phyloP scores from a whole-genome alignment of 1,140 invertebrate species.

The Scylla paramamosain region DNA sequence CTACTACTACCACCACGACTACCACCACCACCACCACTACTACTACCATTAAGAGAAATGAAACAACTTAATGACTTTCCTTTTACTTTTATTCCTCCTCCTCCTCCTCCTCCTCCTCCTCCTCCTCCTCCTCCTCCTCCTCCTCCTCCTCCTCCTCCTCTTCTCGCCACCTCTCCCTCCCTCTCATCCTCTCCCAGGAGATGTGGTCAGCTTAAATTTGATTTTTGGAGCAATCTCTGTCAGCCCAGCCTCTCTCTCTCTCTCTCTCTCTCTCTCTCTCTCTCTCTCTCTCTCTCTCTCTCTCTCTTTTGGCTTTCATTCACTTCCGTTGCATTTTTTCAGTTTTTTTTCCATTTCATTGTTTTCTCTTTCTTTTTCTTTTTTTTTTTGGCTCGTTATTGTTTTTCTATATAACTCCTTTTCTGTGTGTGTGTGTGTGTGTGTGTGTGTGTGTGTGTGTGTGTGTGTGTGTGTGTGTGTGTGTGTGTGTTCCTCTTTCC shows the following conservation, averaged over 20 bases:
- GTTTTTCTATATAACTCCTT: background rate
- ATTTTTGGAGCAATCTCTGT: background rate
- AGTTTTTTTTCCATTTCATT: background rate
- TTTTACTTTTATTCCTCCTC: background rate
- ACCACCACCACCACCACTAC: background rate
- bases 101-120: background rate
- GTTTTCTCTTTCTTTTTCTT: too few relatives aligned
- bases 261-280: background rate
- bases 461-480: too few relatives aligned
- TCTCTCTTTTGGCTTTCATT: background rate
- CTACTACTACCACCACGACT: background rate
- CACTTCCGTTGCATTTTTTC: background rate
- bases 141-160: background rate
- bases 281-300: background rate
- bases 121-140: background rate
- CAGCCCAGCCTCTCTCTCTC: background rate
- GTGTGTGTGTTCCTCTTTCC: too few relatives aligned
- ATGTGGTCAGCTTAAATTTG: background rate
- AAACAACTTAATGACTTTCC: background rate
- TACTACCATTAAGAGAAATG: background rate
- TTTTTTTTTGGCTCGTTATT: background rate
- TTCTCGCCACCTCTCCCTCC: background rate
- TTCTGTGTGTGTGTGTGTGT: too few relatives aligned
- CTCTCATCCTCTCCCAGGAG: background rate
- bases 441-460: too few relatives aligned